Percentiles rank a stretch among this genome's conserved stretches.
Evolutionary conservation across 2,797 vertebrate species (phyloP).

Genomic region (Adrianichthys oophorus): DNA sequence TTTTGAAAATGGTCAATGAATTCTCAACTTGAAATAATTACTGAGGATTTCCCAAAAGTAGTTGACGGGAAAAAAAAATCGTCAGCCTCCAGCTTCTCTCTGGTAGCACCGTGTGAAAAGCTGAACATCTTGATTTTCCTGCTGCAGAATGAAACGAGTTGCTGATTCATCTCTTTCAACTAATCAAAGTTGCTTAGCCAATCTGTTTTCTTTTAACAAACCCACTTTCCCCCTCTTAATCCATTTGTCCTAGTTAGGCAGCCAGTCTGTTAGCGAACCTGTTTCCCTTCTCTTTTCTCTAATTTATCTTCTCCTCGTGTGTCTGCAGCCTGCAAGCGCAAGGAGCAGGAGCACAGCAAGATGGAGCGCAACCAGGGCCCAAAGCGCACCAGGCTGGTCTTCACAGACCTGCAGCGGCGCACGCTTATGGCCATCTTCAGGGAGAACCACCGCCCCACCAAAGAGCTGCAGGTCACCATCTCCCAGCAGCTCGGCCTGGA

Average conservation of each 20-base stretch:
- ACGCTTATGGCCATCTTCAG: slow-evolving; percentile 86
- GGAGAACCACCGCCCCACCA: slow-evolving; percentile 86
- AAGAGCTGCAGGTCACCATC: slow-evolving; percentile 88
- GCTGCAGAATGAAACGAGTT: slow-evolving; percentile 57
- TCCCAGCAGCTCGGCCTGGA: slow-evolving; percentile 87
- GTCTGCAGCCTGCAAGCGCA: slow-evolving; percentile 84
- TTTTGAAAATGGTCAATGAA: too few relatives aligned
- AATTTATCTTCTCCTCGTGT: slow-evolving; percentile 32
- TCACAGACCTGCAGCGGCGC: slow-evolving; percentile 87
- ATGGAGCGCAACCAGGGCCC: slow-evolving; percentile 85
- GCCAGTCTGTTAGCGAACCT: slow-evolving; percentile 57
- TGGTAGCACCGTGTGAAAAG: slow-evolving; percentile 52
- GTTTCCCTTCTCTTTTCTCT: slow-evolving; percentile 32
- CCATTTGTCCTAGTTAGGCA: slow-evolving; percentile 76
- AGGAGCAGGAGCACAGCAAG: slow-evolving; percentile 86
- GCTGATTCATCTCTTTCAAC: slow-evolving; percentile 76
- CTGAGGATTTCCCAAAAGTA: too few relatives aligned
- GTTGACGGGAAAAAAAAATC: background rate
- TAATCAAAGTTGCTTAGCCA: slow-evolving; percentile 75
- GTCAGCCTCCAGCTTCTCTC: slow-evolving; percentile 43
- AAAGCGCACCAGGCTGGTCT: slow-evolving; percentile 85
- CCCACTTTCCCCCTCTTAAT: slow-evolving; percentile 73
- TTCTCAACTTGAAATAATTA: background rate
- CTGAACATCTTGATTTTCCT: slow-evolving; percentile 65
- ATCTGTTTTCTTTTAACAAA: slow-evolving; percentile 76